A percentile compares a stretch with the other conserved stretches of the same genome.
Conservation (phyloP, 2,888 invertebrate genomes). For the Steinernema scapterisci region DNA sequence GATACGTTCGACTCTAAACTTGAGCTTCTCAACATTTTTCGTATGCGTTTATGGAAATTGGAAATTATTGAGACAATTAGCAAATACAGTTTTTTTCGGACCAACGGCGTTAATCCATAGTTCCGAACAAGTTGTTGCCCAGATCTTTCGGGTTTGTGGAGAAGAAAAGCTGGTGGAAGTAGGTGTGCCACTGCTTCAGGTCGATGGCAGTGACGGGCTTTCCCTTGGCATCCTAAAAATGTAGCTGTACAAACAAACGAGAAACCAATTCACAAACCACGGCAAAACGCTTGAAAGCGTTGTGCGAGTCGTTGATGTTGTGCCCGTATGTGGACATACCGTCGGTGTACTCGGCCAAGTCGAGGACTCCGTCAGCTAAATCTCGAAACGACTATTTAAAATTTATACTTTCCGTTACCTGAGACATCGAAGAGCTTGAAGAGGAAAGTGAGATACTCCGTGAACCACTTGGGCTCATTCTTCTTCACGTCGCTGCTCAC, state of each 20-base stretch:
- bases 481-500: constrained; percentile 45
- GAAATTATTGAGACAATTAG: too few species aligned
- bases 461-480: constrained; percentile 62
- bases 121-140: constrained; percentile 63
- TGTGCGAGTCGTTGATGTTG: constrained; percentile 44
- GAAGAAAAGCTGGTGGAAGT: constrained; percentile 62
- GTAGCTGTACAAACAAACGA: background rate
- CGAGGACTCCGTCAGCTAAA: constrained; percentile 61
- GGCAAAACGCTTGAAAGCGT: constrained; percentile 57
- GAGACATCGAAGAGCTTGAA: constrained; percentile 67
- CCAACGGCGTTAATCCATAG: constrained; percentile 38
- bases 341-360: constrained; percentile 65
- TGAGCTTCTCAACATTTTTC: background rate
- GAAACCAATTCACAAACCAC: constrained; percentile 42
- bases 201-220: constrained; percentile 47
- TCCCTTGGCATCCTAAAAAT: constrained; percentile 47
- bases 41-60: constrained; percentile 24
- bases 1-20: too few species aligned
- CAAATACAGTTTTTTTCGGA: background rate
- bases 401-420: constrained; percentile 41
- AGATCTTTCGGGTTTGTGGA: constrained; percentile 53
- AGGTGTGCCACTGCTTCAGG: constrained; percentile 56
- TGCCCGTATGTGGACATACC: constrained; percentile 65
- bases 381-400: background rate
- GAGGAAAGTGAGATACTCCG: constrained; percentile 63